A percentile compares a stretch with the other conserved stretches of the same genome.
Conservation (phyloP, 2,888 invertebrate genomes). For the Ectobius pallidus region DNA sequence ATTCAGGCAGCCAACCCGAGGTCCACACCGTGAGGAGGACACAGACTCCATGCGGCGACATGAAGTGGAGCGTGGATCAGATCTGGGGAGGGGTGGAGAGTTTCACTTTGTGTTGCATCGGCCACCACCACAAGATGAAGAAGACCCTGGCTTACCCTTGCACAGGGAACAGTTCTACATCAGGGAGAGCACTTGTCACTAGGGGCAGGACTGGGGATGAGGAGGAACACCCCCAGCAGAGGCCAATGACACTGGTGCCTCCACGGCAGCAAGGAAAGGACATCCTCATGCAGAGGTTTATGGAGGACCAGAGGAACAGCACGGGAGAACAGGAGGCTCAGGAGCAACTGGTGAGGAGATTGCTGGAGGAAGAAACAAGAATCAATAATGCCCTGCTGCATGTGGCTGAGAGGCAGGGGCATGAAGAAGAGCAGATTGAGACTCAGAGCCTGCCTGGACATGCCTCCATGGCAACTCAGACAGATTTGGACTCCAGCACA, state of each 20-base stretch:
- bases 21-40: slow-evolving; percentile 53
- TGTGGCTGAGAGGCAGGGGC: slow-evolving; percentile 3
- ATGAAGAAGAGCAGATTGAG: slow-evolving; percentile 55
- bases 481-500: slow-evolving; percentile 81
- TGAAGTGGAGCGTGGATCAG: slow-evolving; percentile 79
- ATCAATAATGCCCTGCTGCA: slow-evolving; percentile 20
- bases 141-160: not conserved
- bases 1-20: slow-evolving; percentile 18
- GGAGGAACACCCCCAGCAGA: slow-evolving; percentile 27
- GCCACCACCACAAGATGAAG: not conserved
- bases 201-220: slow-evolving; percentile 70
- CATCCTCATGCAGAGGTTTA: slow-evolving; percentile 81
- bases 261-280: slow-evolving; percentile 75
- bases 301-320: slow-evolving; percentile 68
- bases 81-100: slow-evolving; percentile 59
- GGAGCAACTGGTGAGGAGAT: slow-evolving; percentile 34
- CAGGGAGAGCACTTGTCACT: slow-evolving; percentile 81
- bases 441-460: slow-evolving; percentile 84
- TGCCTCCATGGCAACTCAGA: slow-evolving; percentile 69
- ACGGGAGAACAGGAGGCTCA: slow-evolving; percentile 44
- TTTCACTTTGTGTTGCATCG: slow-evolving; percentile 47
- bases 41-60: slow-evolving; percentile 76
- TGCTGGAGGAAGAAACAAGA: slow-evolving; percentile 38
- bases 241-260: slow-evolving; percentile 61
- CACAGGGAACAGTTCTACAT: slow-evolving; percentile 75